Conservation (phyloP, 2,797 vertebrate genomes). For the Rhodeus uyekii region DNA sequence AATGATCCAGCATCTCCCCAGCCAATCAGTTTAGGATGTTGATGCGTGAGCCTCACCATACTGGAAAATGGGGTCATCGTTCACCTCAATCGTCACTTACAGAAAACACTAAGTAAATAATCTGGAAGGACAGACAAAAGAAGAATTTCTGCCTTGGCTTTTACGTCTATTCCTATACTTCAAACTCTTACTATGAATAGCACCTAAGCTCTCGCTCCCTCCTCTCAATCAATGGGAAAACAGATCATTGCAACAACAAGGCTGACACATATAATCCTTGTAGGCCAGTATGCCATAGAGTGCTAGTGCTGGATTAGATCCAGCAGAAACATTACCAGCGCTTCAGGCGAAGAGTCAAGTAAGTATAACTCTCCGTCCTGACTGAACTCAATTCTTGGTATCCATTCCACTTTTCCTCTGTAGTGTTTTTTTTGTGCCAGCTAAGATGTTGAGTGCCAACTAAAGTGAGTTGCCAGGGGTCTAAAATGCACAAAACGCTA, state of each 20-base stretch:
- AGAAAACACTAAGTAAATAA: conserved; percentile 54
- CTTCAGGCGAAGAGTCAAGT: conserved; percentile 50
- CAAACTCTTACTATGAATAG: conserved; percentile 39
- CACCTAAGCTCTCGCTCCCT: conserved; percentile 23
- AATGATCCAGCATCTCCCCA: conserved; percentile 61
- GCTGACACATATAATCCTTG: conserved; percentile 52
- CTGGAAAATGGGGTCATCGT: conserved; percentile 61
- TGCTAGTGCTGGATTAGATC: conserved; percentile 52
- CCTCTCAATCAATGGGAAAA: conserved; percentile 41
- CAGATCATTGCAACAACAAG: conserved; percentile 53
- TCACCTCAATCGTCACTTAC: conserved; percentile 55
- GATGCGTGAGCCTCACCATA: conserved; percentile 59
- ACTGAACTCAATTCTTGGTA: conserved; percentile 46
- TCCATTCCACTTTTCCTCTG: conserved; percentile 29
- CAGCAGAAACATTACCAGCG: conserved; percentile 54
- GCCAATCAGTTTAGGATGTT: conserved; percentile 57
- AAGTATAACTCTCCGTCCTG: conserved; percentile 41
- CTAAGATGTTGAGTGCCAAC: conserved; percentile 29
- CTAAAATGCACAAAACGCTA: conserved; percentile 1
- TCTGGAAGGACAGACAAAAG: conserved; percentile 55
- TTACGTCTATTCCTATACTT: conserved; percentile 28
- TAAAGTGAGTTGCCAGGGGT: conserved; percentile 24
- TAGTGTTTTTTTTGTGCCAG: conserved; percentile 32
- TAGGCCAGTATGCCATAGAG: conserved; percentile 48
- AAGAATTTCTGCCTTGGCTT: conserved; percentile 45